Evolutionary conservation across 2,113 vertebrate genomes (phyloP), one percentile per base, ranked within the genome.

Genomic region (Malurus cyaneus): DNA sequence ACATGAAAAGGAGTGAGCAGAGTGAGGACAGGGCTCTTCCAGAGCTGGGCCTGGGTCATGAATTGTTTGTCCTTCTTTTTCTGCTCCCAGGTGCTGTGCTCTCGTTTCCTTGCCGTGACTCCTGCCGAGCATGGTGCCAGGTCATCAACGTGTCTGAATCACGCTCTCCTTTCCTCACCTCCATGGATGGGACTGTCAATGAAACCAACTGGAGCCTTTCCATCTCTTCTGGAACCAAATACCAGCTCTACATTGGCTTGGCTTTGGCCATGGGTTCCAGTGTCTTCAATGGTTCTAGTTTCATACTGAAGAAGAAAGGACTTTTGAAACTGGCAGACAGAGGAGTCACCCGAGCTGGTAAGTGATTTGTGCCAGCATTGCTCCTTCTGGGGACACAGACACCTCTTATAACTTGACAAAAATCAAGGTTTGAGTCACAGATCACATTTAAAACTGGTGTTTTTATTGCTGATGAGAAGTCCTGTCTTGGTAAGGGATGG

Each of bases 231-330:
- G 96, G 92, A 92, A 97, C 85, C 78, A 97, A 85, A 73, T 97
- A 97, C 42, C 97, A 31, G 18, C 96, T 98, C 50, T 98, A 96
- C 15, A 9, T 97, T 31, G 98, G 98, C 61, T 90, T 98, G 88
- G 74, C 84, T 31, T 89, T 98, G 84, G 98, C 98, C 0, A 31
- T 98, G 41, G 64, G 95, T 60, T 98, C 98, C 88, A 98, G 98
- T 83, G 10, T 98, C 90, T 98, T 98, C 81, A 98, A 98, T 80
- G 98, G 98, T 56, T 98, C 97, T 86, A 98, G 98, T 84, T 98
- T 98, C 89, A 98, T 98, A 78, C 46, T 98, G 80, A 98, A 98
- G 83, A 98, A 98, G 89, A 98, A 98, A 92, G 98, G 98, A 28
- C 98, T 98, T 89, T 83, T 98, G 93, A 97, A 97, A 84, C 86